Conservation (phyloP, 2,113 vertebrate species). For the Piprites chloris region DNA sequence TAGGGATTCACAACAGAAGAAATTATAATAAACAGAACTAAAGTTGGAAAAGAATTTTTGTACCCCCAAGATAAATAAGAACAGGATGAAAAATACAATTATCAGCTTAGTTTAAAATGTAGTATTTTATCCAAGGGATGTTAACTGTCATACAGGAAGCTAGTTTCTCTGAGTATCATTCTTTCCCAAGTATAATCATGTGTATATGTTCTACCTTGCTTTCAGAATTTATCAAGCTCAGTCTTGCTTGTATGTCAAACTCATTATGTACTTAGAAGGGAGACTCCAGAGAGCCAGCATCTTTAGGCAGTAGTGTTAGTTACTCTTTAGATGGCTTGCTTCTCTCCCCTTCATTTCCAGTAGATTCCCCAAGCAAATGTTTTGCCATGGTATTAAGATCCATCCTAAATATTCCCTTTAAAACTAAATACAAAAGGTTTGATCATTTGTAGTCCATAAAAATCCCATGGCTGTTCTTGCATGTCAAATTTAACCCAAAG, state of each 20-base stretch:
- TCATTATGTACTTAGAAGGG: background rate
- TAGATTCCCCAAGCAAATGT: background rate
- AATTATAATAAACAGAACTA: background rate
- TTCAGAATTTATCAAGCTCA: background rate
- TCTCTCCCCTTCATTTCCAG: background rate
- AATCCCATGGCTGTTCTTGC: constrained; percentile 49
- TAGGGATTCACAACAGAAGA: background rate
- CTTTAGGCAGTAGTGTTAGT: background rate
- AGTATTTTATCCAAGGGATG: background rate
- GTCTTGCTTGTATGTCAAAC: background rate
- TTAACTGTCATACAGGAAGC: background rate
- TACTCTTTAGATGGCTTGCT: background rate
- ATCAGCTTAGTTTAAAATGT: background rate
- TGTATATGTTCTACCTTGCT: background rate
- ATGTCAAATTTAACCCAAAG: constrained; percentile 53
- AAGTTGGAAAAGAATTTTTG: background rate
- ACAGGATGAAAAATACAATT: background rate
- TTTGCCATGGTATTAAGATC: background rate
- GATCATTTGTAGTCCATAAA: constrained; percentile 56
- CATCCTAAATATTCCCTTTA: constrained; percentile 10
- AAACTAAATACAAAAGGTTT: background rate
- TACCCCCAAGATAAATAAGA: background rate
- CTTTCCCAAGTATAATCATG: background rate
- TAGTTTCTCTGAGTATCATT: background rate
- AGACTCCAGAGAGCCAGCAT: background rate